phyloP scores from a whole-genome alignment of 2,113 vertebrate genomes.

The Thalassarche chlororhynchos region DNA sequence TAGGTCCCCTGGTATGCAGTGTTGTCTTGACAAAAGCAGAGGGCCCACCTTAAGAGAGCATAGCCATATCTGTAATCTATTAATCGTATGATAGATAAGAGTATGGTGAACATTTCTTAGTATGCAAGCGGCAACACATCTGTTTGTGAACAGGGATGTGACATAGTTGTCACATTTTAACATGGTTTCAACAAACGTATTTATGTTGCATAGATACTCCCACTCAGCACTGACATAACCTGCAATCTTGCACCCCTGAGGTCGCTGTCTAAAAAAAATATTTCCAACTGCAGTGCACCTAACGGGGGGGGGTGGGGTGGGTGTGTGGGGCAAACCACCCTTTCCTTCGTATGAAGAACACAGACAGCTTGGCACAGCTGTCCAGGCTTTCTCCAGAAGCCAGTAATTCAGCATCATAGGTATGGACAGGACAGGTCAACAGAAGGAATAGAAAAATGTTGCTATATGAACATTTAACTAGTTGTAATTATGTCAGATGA shows the following conservation, averaged over 20 bases:
- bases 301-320: not conserved
- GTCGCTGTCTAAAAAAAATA: not conserved
- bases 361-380: not conserved
- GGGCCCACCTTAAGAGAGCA: not conserved
- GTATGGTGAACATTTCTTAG: not conserved
- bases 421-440: not conserved
- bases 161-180: not conserved
- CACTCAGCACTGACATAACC: not conserved
- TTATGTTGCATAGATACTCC: not conserved
- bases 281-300: conserved; percentile 7
- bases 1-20: not conserved
- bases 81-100: not conserved
- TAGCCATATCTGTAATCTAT: not conserved
- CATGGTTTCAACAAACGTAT: not conserved
- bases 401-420: conserved; percentile 19
- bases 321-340: not conserved
- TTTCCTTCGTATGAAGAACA: not conserved
- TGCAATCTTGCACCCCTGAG: not conserved
- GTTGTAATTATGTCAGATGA: not conserved
- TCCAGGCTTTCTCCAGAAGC: not conserved
- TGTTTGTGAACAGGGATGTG: not conserved
- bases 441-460: not conserved
- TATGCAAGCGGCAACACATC: not conserved
- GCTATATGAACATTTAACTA: not conserved
- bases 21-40: not conserved